A percentile compares a stretch with the other conserved stretches of the same genome.
phyloP scores from a whole-genome alignment of 2,797 vertebrate genomes.

The Periophthalmus magnuspinnatus region DNA sequence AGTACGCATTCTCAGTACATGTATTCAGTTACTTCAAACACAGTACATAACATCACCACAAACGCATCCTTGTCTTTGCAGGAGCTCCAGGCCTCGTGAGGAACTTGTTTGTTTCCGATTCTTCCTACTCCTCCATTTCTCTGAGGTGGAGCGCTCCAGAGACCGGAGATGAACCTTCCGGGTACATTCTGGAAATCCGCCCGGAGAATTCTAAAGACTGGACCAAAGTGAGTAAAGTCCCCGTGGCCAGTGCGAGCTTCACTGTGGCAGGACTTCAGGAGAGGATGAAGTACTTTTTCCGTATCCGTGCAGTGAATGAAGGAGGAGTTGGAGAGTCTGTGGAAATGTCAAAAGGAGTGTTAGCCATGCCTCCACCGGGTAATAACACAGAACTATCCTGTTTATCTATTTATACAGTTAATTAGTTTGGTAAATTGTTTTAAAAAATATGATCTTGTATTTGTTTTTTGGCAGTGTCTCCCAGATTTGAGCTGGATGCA shows the following conservation, averaged over 20 bases:
- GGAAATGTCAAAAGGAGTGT: slow-evolving; percentile 58
- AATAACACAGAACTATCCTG: slow-evolving; percentile 16
- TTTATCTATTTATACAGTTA: background rate
- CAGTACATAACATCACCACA: too few species aligned
- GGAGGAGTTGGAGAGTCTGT: slow-evolving; percentile 60
- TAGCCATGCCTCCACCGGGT: slow-evolving; percentile 73
- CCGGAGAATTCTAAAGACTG: slow-evolving; percentile 66
- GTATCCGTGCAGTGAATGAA: slow-evolving; percentile 70
- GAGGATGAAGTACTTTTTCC: slow-evolving; percentile 69
- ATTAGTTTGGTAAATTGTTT: background rate
- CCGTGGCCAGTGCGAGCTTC: slow-evolving; percentile 62
- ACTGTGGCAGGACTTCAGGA: slow-evolving; percentile 69
- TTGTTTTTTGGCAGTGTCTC: slow-evolving; percentile 32
- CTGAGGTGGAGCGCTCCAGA: slow-evolving; percentile 69
- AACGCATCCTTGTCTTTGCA: slow-evolving; percentile 12
- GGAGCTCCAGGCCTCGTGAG: slow-evolving; percentile 71
- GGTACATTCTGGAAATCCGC: slow-evolving; percentile 68
- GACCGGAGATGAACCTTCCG: slow-evolving; percentile 57
- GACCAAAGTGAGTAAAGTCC: slow-evolving; percentile 70
- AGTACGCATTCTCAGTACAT: too few species aligned
- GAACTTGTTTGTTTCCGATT: slow-evolving; percentile 63
- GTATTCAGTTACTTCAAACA: too few species aligned
- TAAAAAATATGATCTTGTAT: background rate
- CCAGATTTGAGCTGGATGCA: slow-evolving; percentile 70
- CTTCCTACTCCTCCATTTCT: slow-evolving; percentile 69